phyloP scores from a whole-genome alignment of 2,888 invertebrate genomes.

The Zhuqinia jingwanae region DNA sequence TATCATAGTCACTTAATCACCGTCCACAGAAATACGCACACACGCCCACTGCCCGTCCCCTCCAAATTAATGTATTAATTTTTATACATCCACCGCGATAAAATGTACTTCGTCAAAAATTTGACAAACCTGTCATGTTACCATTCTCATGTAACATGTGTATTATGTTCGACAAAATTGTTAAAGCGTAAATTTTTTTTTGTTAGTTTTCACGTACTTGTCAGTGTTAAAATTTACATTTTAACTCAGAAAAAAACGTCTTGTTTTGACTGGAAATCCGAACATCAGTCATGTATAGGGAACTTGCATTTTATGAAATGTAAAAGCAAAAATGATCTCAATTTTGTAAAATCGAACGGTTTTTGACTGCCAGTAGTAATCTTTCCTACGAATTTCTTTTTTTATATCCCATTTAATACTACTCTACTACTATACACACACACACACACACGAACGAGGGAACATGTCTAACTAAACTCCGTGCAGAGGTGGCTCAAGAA shows the following conservation, averaged over 20 bases:
- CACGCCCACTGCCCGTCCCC: neutral
- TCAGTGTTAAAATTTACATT: neutral
- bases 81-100: constrained; percentile 14
- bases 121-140: constrained; percentile 54
- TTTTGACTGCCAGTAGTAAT: neutral
- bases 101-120: constrained; percentile 45
- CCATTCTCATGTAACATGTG: neutral
- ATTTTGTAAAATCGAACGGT: neutral
- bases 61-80: constrained; percentile 50
- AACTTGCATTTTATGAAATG: neutral
- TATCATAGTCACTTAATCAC: constrained; percentile 65
- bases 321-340: constrained; percentile 17
- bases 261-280: constrained; percentile 1
- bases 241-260: neutral
- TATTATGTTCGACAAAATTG: neutral
- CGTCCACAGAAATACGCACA: constrained; percentile 30
- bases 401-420: neutral
- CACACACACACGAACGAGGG: constrained; percentile 42
- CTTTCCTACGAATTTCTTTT: neutral
- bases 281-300: neutral
- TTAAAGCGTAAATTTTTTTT: neutral
- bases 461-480: no score
- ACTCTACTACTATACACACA: constrained; percentile 30
- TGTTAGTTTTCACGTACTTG: neutral
- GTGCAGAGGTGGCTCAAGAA: constrained; percentile 62